Evolutionary conservation across 1,140 invertebrate species (phyloP), one percentile per base, ranked within the genome.

Genomic region (Pseudomyrmex gracilis): DNA sequence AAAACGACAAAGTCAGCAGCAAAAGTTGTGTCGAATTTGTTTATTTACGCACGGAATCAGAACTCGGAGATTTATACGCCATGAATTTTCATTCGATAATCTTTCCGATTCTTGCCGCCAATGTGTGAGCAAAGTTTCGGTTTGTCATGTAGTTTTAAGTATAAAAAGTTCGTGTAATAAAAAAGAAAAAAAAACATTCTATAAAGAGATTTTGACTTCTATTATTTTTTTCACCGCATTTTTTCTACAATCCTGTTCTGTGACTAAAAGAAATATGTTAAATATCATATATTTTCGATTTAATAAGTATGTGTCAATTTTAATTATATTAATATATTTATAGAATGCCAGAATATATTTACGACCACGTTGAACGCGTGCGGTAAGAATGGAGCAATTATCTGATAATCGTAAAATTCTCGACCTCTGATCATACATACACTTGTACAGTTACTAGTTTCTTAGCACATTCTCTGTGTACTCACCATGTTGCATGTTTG

Each of bases 91-190:
- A 68, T 74, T 84, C 61, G 51, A 61, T 55, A 55, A 51, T 84
- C 58, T 61, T 85, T 78, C 60, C 70, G 85, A 89, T 82, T 88
- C 85, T 92, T 90, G 87, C 73, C 86, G 76, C 67, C 82, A 82
- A 83, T 90, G 82, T 60, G 73, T 89, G 88, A 90, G 73, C 85
- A 91, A 91, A 61, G 82, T 90, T 85, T 84, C 76, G 73, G 45
- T 51, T 66, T 86, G 82, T 73, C 90, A 88, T 91, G 34, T 84
- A 90, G 80, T 87, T 91, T 88, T 90, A 86, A 91, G 70, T 83
- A 91, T 66, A 78, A 76, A 78, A 76, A 61, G 57, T 87, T 64
- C 64, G 68, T 80, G 60, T n/a, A 87, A 88, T 88, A 88, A 88
- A 87, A 76, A 83, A 68, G 71, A 57, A 66, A 55, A 88, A 34